Evolutionary conservation across 2,113 vertebrate species (phyloP).

Genomic region (Hydrolagus affinis): DNA sequence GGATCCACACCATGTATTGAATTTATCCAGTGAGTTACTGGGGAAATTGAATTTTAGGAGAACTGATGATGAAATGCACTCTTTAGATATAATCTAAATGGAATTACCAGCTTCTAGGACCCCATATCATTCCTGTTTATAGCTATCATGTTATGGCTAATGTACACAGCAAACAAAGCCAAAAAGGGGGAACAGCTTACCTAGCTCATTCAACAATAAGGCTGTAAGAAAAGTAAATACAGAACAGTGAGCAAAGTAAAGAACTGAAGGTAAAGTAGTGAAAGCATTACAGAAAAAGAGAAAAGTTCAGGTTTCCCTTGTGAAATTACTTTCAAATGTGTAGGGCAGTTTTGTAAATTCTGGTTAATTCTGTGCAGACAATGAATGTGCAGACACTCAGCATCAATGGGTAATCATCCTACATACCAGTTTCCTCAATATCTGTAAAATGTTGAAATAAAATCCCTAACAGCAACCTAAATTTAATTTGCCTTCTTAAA

Average conservation of each 20-base stretch:
- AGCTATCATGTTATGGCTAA: not conserved
- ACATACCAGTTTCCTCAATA: not conserved
- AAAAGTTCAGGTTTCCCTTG: not conserved
- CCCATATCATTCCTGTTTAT: not conserved
- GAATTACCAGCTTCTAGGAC: not conserved
- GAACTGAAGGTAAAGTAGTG: conserved; percentile 50
- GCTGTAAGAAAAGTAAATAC: conserved; percentile 69
- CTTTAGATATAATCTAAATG: not conserved
- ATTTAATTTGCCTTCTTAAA: not conserved
- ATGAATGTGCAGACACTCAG: conserved; percentile 2
- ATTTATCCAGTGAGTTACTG: not conserved
- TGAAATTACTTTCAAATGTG: not conserved
- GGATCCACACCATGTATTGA: not conserved
- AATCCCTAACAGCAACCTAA: not conserved
- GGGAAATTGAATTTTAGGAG: not conserved
- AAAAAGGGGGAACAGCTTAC: conserved; percentile 62
- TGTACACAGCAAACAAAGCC: conserved; percentile 42
- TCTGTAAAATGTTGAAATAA: not conserved
- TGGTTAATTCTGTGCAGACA: not conserved
- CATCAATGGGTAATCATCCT: not conserved
- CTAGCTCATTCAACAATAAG: conserved; percentile 76
- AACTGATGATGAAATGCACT: too few species aligned
- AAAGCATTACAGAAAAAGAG: conserved; percentile 58
- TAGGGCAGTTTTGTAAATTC: not conserved
- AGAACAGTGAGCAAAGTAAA: conserved; percentile 71